A percentile compares a stretch with the other conserved stretches of the same genome.
Conservation (phyloP, 1,140 invertebrate genomes). For the Lordiphosa clarofinis region DNA sequence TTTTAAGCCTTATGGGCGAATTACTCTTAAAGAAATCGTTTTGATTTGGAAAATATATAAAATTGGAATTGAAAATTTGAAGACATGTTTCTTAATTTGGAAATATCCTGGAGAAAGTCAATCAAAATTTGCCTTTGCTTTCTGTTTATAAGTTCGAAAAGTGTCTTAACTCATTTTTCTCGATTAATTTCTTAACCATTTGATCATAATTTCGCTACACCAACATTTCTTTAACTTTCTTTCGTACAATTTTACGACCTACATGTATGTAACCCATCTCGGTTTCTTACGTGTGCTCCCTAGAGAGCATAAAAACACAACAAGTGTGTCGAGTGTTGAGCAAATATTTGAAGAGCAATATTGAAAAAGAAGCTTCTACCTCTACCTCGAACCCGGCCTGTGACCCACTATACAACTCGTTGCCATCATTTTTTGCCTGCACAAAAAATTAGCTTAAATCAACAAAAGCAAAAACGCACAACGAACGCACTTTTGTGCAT, state of each 20-base stretch:
- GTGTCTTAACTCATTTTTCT: no score
- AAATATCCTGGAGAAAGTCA: no score
- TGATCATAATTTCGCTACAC: no score
- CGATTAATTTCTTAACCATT: no score
- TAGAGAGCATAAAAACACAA: slow-evolving; percentile 33
- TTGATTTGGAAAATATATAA: no score
- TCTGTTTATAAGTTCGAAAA: no score
- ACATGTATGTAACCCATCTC: not conserved
- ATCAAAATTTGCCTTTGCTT: no score
- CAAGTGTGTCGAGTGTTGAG: slow-evolving; percentile 58
- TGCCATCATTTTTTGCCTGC: slow-evolving; percentile 2
- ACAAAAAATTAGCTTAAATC: slow-evolving; percentile 53
- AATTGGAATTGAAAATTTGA: no score
- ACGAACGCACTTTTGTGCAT: slow-evolving; percentile 29
- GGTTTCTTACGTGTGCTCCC: not conserved
- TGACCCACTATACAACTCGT: not conserved
- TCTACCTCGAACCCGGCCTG: slow-evolving; percentile 8
- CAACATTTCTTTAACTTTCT: no score
- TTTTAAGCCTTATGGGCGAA: no score
- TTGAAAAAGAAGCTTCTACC: slow-evolving; percentile 27
- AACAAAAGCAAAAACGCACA: slow-evolving; percentile 22
- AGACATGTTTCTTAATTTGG: no score
- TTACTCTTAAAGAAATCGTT: no score
- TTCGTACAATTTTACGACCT: not conserved
- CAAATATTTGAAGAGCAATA: slow-evolving; percentile 56